Evolutionary conservation across 2,797 vertebrate genomes (phyloP), one percentile per base, ranked within the genome.

Genomic region (Pogoniulus pusillus): DNA sequence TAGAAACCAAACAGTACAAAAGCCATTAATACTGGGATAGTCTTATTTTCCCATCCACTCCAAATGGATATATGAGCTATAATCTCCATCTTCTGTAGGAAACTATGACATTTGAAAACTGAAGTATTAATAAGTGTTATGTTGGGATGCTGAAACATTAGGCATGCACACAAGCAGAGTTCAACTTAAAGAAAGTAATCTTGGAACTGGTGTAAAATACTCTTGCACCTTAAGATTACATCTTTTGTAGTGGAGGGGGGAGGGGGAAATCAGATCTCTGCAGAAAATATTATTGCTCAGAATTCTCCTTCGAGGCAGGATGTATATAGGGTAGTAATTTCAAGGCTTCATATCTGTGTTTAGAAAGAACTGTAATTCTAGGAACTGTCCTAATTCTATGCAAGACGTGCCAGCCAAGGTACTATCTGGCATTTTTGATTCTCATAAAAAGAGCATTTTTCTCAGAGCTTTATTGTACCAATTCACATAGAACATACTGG

Each of bases 401-500:
- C 66, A 84, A 82, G 66, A 26, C 32, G 26, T 82, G 49, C 54
- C 29, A 78, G 53, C 51, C 43, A 70, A 68, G 49, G 55, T 80
- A 71, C 26, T 63, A 10, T 37, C 43, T 86, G 37, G 60, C 88
- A n/a, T 68, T 91, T 94, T 83, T 96, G 79, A 85, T 41, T 80
- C 17, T 22, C 23, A 76, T 34, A 27, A 62, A 91, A 74, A 60
- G 8, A 3, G 4, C 6, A 8, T 41, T 74, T 83, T 95, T 80
- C 47, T 60, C 77, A 77, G 39, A 62, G 2, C 9, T 10, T 32
- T 65, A 32, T 29, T 62, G 30, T 88, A 55, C 37, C 34, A 74
- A 39, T 91, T 80, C 20, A 65, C 41, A 18, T 24, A 71, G 35
- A n/a, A 75, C 62, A 43, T 57, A 70, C 29, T 73, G 24, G 47